Evolutionary conservation across 2,888 invertebrate species (phyloP).

Genomic region (Epiblema foenella): DNA sequence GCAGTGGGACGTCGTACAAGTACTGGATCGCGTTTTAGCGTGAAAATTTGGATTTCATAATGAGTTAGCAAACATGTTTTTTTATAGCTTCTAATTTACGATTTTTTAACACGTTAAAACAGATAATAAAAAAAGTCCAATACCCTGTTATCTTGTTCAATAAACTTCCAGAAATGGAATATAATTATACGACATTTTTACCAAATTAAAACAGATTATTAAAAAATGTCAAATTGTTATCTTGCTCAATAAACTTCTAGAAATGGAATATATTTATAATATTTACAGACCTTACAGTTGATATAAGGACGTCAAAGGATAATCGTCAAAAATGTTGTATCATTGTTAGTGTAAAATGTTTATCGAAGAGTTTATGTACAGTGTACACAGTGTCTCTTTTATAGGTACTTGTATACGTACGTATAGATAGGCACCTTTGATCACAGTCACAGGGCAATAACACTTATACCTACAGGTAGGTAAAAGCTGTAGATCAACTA

Average conservation of each 20-base stretch:
- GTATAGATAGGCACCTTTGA: too few species aligned
- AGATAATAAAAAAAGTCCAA: too few species aligned
- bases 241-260: constrained; percentile 3
- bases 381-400: background rate
- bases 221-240: too few species aligned
- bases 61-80: too few species aligned
- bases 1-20: too few species aligned
- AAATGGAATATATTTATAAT: background rate
- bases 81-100: too few species aligned
- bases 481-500: background rate
- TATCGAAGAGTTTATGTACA: background rate
- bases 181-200: too few species aligned
- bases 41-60: too few species aligned
- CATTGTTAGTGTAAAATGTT: background rate
- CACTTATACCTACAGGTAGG: background rate
- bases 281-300: too few species aligned
- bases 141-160: background rate
- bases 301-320: background rate
- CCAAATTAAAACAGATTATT: too few species aligned
- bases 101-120: too few species aligned
- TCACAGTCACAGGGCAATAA: constrained; percentile 4
- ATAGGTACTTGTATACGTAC: background rate
- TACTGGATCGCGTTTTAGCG: too few species aligned
- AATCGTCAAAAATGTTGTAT: background rate
- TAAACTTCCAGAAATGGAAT: constrained; percentile 2